Percentiles rank a stretch among this genome's conserved stretches.
phyloP scores from a whole-genome alignment of 2,113 vertebrate genomes.

The Eclectus roratus region DNA sequence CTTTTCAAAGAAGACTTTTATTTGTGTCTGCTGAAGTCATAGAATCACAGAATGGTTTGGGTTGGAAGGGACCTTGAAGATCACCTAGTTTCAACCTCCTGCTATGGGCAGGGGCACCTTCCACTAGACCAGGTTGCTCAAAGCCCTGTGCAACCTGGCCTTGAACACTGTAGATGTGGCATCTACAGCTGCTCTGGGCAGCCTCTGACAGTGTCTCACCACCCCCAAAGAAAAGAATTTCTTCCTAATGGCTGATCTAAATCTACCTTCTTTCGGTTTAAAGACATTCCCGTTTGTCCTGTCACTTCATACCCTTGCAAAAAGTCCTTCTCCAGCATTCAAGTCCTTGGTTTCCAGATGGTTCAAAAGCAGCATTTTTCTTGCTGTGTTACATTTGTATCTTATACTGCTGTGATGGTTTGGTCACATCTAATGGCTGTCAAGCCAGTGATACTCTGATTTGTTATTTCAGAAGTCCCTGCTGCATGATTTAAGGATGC shows the following conservation, averaged over 20 bases:
- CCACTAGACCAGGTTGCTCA: background rate
- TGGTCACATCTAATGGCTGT: background rate
- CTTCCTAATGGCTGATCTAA: background rate
- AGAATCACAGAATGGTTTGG: background rate
- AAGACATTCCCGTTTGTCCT: background rate
- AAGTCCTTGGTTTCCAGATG: background rate
- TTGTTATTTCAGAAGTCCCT: background rate
- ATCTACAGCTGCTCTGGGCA: background rate
- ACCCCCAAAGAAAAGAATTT: background rate
- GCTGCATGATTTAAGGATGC: background rate
- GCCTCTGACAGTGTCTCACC: background rate
- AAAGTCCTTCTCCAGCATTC: background rate
- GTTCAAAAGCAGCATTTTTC: constrained; percentile 13
- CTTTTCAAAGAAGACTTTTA: background rate
- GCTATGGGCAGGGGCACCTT: background rate
- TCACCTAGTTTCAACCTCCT: background rate
- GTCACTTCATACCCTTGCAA: background rate
- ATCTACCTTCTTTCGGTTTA: background rate
- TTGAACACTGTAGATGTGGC: background rate
- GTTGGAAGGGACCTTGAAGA: background rate
- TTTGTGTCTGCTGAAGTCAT: background rate
- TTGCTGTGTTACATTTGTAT: background rate
- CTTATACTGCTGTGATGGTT: background rate
- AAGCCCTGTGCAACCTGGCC: background rate
- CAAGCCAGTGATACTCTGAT: background rate